Base-by-base conservation (phyloP, 2,797 vertebrate genomes). In the Sebastes aleutianus region DNA sequence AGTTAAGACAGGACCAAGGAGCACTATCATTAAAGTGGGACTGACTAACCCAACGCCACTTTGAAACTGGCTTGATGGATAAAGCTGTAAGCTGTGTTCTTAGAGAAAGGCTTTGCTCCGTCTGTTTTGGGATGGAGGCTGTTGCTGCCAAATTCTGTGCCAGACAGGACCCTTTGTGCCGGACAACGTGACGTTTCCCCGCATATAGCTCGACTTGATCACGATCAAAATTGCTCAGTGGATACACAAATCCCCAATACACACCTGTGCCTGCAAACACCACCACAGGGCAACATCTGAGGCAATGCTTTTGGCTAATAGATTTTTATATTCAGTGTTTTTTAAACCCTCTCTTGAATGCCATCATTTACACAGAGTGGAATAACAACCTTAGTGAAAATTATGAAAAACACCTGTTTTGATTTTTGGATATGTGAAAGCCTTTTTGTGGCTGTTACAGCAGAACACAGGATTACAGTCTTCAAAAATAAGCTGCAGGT, bases 51-150 rank as follows among this genome's bases (percentile, higher is more conserved):
- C 58, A 66, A 29, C 6, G n/a, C 67, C 50, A 68, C 66, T 80
- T 66, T 78, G 63, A 83, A 81, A 71, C 31, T 34, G 29, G 32
- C 69, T 57, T 68, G 39, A 72, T 77, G 43, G 53, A 79, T 87
- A 54, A 70, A 82, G 36, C 71, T 31, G 50, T 62, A 70, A 76
- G 50, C 65, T 29, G 36, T 16, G 50, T 74, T 74, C 73, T 79
- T 63, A 70, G 66, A 50, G 62, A 70, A 71, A 83, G 66, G 71
- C 76, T 80, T 75, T 82, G 43, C 77, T 79, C 24, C 32, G 61
- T 69, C 69, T 75, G 32, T 62, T 68, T 50, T 69, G 78, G 64
- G 69, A 79, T 53, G 14, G 57, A 77, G 53, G 27, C 62, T 36
- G 29, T 67, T 63, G 54, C 61, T 59, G n/a, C 53, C 39, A 74